A percentile compares a stretch with the other conserved stretches of the same genome.
These are phyloP conservation scores for Zygogramma bicolorata DNA, from an alignment of 2,888 invertebrate genomes.

Conservation along the genomic window DNA sequence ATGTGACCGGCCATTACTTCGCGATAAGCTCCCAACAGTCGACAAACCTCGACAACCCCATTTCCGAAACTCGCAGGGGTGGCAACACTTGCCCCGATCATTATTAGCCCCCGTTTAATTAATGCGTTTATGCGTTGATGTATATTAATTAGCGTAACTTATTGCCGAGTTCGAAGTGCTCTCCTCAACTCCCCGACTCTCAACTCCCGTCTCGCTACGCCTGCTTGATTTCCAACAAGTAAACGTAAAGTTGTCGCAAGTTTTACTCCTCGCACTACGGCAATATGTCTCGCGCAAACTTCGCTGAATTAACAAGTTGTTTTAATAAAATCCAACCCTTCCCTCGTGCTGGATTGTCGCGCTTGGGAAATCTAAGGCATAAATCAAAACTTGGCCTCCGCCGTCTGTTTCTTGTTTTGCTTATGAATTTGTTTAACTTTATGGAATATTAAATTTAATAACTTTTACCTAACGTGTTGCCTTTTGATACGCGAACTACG, in stretches of 20 bases:
- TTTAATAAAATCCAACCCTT: slow-evolving; percentile 67
- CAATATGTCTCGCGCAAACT: slow-evolving; percentile 58
- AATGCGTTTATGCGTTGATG: slow-evolving; percentile 68
- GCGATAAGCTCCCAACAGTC: background rate
- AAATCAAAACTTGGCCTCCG: slow-evolving; percentile 65
- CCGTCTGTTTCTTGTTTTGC: slow-evolving; percentile 56
- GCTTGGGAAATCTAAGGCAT: slow-evolving; percentile 61
- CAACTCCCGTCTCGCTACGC: slow-evolving; percentile 43
- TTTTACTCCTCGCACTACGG: slow-evolving; percentile 61
- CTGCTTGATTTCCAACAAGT: slow-evolving; percentile 54
- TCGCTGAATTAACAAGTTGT: slow-evolving; percentile 68
- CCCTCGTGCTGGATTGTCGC: slow-evolving; percentile 60
- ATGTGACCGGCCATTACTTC: background rate
- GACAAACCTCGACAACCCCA: slow-evolving; percentile 1
- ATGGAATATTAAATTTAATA: slow-evolving; percentile 60
- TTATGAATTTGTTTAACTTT: slow-evolving; percentile 61
- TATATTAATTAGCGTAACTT: slow-evolving; percentile 67
- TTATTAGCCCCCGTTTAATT: slow-evolving; percentile 67
- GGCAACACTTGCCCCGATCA: slow-evolving; percentile 67
- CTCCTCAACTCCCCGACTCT: slow-evolving; percentile 28
- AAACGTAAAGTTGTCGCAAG: slow-evolving; percentile 62
- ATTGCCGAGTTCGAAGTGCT: slow-evolving; percentile 52
- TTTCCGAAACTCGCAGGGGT: slow-evolving; percentile 1
- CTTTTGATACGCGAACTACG: slow-evolving; percentile 33
- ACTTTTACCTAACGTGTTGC: slow-evolving; percentile 47